phyloP scores from a whole-genome alignment of 2,888 invertebrate genomes.

The Orthosia cruda region DNA sequence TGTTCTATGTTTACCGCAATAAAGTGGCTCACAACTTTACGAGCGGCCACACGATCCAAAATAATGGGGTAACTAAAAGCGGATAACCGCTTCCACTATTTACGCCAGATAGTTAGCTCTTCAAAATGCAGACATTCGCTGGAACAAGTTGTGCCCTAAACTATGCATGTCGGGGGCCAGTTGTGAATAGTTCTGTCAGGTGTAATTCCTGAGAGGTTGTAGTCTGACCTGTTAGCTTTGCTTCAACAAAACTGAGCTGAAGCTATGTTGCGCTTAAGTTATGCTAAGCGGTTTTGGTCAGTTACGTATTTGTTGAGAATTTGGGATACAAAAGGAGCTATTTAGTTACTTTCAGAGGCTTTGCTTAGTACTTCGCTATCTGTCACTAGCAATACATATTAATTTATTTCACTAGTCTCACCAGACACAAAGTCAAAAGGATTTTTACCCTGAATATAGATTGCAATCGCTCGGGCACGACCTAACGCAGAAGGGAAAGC shows the following conservation, averaged over 20 bases:
- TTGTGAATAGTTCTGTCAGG: constrained; percentile 71
- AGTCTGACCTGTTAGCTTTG: constrained; percentile 54
- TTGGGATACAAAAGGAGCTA: constrained; percentile 9
- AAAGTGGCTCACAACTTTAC: constrained; percentile 60
- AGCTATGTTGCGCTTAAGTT: constrained; percentile 59
- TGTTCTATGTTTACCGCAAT: constrained; percentile 65
- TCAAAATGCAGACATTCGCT: constrained; percentile 74
- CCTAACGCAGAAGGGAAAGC: constrained; percentile 56
- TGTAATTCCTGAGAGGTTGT: constrained; percentile 65
- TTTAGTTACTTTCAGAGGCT: constrained; percentile 4
- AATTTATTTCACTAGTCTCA: constrained; percentile 5
- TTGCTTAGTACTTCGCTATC: background rate
- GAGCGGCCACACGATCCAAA: constrained; percentile 51
- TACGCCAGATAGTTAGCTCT: constrained; percentile 74
- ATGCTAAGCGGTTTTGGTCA: constrained; percentile 54
- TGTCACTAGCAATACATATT: background rate
- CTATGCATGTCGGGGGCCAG: constrained; percentile 72
- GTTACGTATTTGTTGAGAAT: constrained; percentile 27
- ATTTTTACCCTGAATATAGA: constrained; percentile 45
- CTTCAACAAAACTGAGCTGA: constrained; percentile 48
- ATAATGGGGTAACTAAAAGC: constrained; percentile 65
- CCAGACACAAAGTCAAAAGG: constrained; percentile 30
- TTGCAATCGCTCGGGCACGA: constrained; percentile 42
- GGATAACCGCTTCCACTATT: constrained; percentile 64
- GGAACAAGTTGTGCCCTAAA: constrained; percentile 73